Base-by-base conservation (phyloP, 2,113 vertebrate genomes). In the Aptenodytes forsteri region DNA sequence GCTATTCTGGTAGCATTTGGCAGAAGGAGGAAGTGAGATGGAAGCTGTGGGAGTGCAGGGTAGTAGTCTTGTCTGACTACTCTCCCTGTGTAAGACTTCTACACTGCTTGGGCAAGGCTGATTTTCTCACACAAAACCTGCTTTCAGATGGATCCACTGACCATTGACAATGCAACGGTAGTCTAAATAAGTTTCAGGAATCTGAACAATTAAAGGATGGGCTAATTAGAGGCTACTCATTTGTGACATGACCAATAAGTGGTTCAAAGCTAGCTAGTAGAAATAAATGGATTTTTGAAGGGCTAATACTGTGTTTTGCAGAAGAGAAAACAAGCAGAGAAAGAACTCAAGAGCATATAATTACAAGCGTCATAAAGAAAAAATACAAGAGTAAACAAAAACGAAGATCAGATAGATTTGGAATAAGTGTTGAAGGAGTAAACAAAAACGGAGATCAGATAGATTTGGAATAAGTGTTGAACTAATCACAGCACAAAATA, bases 371-470 rank as follows among this genome's bases (percentile, higher is more conserved):
- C 83, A 92, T 84, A 87, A 89, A 79, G 80, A 95, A 52, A 94
- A 92, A 97, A 82, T 47, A 94, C 85, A 93, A 92, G 54, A 82
- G 42, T 93, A 95, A 95, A 89, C 70, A 95, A 96, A 95, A 95
- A 94, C 64, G 56, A 65, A 76, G 86, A 92, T 94, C 86, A 89
- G 86, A 61, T 82, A 65, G 73, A 44, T 94, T 94, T 95, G 36
- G 69, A 67, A 26, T 87, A 83, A 95, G 20, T 0, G 0, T 87
- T 94, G 84, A 87, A 56, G n/a, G 54, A 82, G 42, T 93, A 95
- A 95, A 89, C 70, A 95, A 96, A 95, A 95, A 94, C 64, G 56
- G 69, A 76, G 86, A 92, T 94, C 86, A 89, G 86, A 61, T 82
- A 65, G 73, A 44, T 94, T 94, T 95, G 36, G 69, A 67, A 26